Base-by-base conservation (phyloP, 2,888 invertebrate species). In the Drosophila paucipuncta region DNA sequence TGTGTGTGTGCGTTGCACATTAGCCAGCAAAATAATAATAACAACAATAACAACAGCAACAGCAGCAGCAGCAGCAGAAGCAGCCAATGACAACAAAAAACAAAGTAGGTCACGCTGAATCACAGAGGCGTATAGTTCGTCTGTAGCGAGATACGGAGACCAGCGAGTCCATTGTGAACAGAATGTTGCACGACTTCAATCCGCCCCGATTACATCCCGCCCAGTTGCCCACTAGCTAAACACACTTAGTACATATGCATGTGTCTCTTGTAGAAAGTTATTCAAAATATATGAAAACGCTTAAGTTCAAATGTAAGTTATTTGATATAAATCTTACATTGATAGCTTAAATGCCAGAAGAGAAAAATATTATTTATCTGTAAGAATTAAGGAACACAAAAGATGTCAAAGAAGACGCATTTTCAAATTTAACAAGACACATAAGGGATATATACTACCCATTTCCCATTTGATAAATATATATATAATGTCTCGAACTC, bases 61-160 rank as follows among this genome's bases (percentile, higher is more conserved):
- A 61, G 30, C 64, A 66, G 18, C 61, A 68, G 28, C 33, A 55
- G 9, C 22, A 31, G 31, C 31, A 31, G 31, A 43, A 68, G 60
- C 82, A 73, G 82, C 82, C 78, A 81, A 71, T 86, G 87, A 86
- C 85, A 87, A 83, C 70, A 88, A 83, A 69, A 80, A 83, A 83
- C 47, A 47, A 47, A 47, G 84, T 83, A 47, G 85, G 83, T 83
- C 83, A 83, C 64, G 64, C 84, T 85, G 86, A 83, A 89, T 85
- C 83, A 83, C 81, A 83, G 83, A 89, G 85, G 81, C 83, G 86
- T 83, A 80, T 58, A 68, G 70, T 57, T 68, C 61, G 61, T 53
- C 57, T 52, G 16, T 47, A 55, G 41, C 55, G 55, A 68, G 65
- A 68, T 57, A 58, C 35, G 50, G 49, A 60, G 59, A 52, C 52